Conservation (phyloP, 2,113 vertebrate species). For the Podarcis raffonei region DNA sequence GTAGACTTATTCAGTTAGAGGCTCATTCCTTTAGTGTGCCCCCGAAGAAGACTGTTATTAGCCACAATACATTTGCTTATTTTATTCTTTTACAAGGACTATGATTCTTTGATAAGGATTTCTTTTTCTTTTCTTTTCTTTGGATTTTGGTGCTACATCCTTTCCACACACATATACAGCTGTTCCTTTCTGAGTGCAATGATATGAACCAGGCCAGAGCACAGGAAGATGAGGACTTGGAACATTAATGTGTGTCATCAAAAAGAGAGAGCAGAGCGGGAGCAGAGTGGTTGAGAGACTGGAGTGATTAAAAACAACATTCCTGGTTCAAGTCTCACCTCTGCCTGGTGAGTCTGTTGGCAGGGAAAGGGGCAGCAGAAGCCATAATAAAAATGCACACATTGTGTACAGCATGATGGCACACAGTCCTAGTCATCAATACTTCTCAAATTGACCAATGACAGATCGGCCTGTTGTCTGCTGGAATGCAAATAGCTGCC, state of each 20-base stretch:
- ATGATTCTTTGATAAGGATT: neutral
- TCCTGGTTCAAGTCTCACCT: neutral
- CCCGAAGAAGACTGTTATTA: too few species aligned
- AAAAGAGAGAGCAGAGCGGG: too few species aligned
- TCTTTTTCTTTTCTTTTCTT: neutral
- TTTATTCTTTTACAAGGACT: neutral
- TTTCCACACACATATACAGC: neutral
- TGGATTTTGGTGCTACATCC: neutral
- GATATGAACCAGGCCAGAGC: neutral
- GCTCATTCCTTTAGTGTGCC: neutral
- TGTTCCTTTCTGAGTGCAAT: neutral
- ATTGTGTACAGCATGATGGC: neutral
- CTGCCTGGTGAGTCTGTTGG: neutral
- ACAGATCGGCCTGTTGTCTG: neutral
- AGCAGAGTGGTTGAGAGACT: neutral
- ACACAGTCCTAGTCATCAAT: neutral
- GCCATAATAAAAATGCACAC: neutral
- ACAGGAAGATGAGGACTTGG: neutral
- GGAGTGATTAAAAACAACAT: neutral
- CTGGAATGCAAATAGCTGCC: neutral
- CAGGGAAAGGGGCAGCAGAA: neutral
- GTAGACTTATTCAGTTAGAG: neutral
- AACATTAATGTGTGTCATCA: neutral
- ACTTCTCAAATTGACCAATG: neutral
- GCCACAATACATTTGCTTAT: too few species aligned